These are phyloP conservation scores for Synanceia verrucosa DNA, from an alignment of 2,797 vertebrate genomes.

Conservation along the genomic window DNA sequence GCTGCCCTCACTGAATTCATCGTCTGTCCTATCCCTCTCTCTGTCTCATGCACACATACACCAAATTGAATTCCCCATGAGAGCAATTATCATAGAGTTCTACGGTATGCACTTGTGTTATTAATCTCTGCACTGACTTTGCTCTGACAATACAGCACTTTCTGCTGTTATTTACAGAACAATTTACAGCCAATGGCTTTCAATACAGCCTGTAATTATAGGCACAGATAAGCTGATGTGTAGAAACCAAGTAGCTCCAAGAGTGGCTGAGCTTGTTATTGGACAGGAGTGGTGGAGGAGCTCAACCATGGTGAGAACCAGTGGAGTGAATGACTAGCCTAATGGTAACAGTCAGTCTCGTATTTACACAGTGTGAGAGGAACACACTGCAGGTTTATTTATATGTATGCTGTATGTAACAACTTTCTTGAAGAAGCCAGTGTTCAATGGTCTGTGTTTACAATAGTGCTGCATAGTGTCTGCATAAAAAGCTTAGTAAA, in stretches of 20 bases:
- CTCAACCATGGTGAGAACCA: neutral
- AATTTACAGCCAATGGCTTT: conserved; percentile 45
- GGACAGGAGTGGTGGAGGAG: conserved; percentile 1
- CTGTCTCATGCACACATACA: neutral
- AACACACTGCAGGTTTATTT: neutral
- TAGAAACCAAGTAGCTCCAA: conserved; percentile 26
- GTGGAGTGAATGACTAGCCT: neutral
- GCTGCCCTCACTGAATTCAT: conserved; percentile 34
- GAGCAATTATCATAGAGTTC: conserved; percentile 71
- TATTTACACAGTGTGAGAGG: neutral
- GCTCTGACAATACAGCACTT: conserved; percentile 63
- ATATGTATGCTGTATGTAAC: neutral
- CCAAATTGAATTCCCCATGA: conserved; percentile 51
- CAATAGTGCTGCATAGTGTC: too few relatives aligned
- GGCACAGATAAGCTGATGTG: conserved; percentile 64
- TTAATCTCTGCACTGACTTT: conserved; percentile 63
- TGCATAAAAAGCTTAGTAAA: too few relatives aligned
- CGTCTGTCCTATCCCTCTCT: conserved; percentile 1
- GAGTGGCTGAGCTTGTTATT: conserved; percentile 23
- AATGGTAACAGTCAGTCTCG: neutral
- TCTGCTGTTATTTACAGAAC: conserved; percentile 65
- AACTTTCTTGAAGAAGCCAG: neutral
- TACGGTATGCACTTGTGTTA: conserved; percentile 56
- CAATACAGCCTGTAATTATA: conserved; percentile 61
- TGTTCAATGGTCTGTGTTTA: too few relatives aligned